Evolutionary conservation across 2,888 invertebrate genomes (phyloP), one percentile per base, ranked within the genome.

Genomic region (Cheilosia impressa): DNA sequence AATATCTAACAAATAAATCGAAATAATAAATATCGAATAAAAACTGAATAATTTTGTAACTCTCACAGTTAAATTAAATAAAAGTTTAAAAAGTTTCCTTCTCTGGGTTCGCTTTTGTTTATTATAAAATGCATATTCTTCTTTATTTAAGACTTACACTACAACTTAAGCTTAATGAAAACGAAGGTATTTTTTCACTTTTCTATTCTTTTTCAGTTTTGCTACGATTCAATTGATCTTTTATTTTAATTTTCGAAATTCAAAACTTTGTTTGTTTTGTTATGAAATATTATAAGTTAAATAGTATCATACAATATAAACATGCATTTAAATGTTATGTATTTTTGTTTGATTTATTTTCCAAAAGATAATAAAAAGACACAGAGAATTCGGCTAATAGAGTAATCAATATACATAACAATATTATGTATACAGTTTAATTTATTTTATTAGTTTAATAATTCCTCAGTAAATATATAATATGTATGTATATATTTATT

Each of bases 361-460:
- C 6, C 9, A 80, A 76, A 76, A 73, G 72, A 84, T 75, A 81
- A 68, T 81, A 62, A 85, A 84, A 76, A 85, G 76, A 85, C 81
- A 85, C 75, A 85, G 85, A 85, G 85, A 85, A 81, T 85, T 72
- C 43, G 76, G 81, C 68, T 72, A 81, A 55, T 63, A 81, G 94
- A 94, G 69, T 81, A 79, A 62, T 83, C 24, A 62, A 71, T 85
- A 72, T 60, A 62, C 38, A 53, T 55, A 62, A 43, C 34, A 73
- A 77, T 65, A 63, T 85, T 80, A 65, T 71, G 50, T 78, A 80
- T 73, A 65, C 34, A 71, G 47, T 55, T 65, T 52, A 45, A 15
- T 60, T 71, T 57, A 55, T 60, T 65, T 73, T 69, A 22, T 62
- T 72, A 72, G 63, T 78, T 78, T 78, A 78, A 83, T 84, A 84